Conservation (phyloP, 1,140 invertebrate genomes). For the Sitobion miscanthi region DNA sequence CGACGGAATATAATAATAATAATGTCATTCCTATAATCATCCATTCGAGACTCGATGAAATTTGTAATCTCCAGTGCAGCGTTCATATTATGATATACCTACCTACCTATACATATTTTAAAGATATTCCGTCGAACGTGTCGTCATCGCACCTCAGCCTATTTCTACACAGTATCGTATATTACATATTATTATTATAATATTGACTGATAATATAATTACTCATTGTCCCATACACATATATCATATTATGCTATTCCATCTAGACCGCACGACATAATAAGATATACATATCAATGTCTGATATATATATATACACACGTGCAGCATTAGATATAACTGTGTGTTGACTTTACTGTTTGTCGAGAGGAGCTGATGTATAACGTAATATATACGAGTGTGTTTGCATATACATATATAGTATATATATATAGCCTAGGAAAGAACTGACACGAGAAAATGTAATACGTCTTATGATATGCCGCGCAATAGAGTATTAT, state of each 20-base stretch:
- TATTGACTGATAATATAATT: neutral
- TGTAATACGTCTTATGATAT: conserved; percentile 12
- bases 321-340: neutral
- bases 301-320: neutral
- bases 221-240: neutral
- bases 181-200: conserved; percentile 7
- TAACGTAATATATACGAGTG: neutral
- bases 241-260: neutral
- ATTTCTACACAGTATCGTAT: neutral
- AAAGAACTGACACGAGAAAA: conserved; percentile 15
- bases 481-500: neutral
- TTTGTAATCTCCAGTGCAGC: neutral
- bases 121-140: neutral
- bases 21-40: neutral
- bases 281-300: neutral
- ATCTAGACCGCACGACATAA: neutral
- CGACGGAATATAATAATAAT: neutral
- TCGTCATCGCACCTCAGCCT: neutral
- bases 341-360: conserved; percentile 9
- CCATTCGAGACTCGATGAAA: neutral
- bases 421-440: neutral
- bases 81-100: neutral
- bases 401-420: neutral
- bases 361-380: conserved; percentile 4
- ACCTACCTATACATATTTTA: neutral